Evolutionary conservation across 1,140 invertebrate species (phyloP).

Genomic region (Ridgeia piscesae): DNA sequence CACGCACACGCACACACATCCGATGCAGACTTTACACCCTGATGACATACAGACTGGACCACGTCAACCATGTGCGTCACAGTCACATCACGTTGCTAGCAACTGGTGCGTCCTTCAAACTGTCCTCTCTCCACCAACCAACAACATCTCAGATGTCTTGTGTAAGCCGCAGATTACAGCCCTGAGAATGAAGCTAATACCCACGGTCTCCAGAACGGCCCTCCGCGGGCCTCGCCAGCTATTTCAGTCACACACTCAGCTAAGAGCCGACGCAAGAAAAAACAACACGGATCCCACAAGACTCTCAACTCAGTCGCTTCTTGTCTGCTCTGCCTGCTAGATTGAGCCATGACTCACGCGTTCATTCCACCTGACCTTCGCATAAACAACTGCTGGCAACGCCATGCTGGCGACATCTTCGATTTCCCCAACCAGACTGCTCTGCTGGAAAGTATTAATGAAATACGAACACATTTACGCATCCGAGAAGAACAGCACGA

Average conservation of each 20-base stretch:
- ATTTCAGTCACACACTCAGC: background rate
- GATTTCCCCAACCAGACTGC: background rate
- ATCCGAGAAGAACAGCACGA: background rate
- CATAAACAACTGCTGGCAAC: background rate
- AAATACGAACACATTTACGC: background rate
- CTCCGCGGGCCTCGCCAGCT: background rate
- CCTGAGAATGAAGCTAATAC: background rate
- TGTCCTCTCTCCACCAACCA: too few relatives aligned
- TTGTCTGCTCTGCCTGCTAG: background rate
- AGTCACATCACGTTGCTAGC: background rate
- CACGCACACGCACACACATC: too few relatives aligned
- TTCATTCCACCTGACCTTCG: background rate
- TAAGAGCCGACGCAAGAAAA: background rate
- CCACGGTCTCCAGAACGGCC: background rate
- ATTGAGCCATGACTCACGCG: background rate
- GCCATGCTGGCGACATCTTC: background rate
- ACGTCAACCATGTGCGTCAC: background rate
- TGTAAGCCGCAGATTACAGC: background rate
- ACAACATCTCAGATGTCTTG: background rate
- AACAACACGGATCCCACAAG: background rate
- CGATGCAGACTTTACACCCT: background rate
- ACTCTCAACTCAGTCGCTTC: background rate
- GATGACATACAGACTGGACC: background rate
- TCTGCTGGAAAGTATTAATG: background rate
- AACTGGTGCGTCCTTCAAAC: background rate